Percentiles rank a stretch among this genome's conserved stretches.
phyloP scores from a whole-genome alignment of 2,888 invertebrate species.

The Epinotia ramella region DNA sequence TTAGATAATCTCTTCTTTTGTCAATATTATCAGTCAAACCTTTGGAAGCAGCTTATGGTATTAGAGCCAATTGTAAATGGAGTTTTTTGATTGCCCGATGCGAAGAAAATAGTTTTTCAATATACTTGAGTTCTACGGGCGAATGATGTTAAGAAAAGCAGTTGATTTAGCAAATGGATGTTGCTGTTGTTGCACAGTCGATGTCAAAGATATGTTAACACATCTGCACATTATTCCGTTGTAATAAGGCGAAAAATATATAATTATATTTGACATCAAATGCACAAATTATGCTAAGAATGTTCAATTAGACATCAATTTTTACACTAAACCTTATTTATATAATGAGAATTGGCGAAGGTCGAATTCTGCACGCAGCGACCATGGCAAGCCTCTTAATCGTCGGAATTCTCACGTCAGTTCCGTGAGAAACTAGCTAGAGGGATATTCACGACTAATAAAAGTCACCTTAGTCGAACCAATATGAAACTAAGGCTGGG shows the following conservation, averaged over 20 bases:
- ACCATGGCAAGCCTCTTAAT: slow-evolving; percentile 67
- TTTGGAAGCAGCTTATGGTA: slow-evolving; percentile 16
- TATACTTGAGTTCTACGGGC: too few species aligned
- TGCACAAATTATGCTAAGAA: neutral
- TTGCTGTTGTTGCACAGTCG: too few species aligned
- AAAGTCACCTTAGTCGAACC: too few species aligned
- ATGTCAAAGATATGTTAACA: too few species aligned
- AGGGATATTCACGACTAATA: neutral
- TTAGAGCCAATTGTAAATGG: slow-evolving; percentile 3
- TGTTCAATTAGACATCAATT: neutral
- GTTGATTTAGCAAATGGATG: too few species aligned
- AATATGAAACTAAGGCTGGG: too few species aligned
- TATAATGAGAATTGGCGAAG: slow-evolving; percentile 62
- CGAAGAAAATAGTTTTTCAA: neutral
- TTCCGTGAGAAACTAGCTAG: slow-evolving; percentile 56
- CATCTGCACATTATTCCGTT: too few species aligned
- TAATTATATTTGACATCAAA: too few species aligned
- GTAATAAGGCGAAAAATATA: too few species aligned
- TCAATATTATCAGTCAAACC: slow-evolving; percentile 44
- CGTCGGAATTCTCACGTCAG: slow-evolving; percentile 54
- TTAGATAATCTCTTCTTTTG: slow-evolving; percentile 41
- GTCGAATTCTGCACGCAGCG: slow-evolving; percentile 58
- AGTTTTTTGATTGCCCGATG: neutral
- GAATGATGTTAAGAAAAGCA: too few species aligned
- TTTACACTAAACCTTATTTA: slow-evolving; percentile 56